Conservation (phyloP, 2,113 vertebrate species). For the Solenodon paradoxus region DNA sequence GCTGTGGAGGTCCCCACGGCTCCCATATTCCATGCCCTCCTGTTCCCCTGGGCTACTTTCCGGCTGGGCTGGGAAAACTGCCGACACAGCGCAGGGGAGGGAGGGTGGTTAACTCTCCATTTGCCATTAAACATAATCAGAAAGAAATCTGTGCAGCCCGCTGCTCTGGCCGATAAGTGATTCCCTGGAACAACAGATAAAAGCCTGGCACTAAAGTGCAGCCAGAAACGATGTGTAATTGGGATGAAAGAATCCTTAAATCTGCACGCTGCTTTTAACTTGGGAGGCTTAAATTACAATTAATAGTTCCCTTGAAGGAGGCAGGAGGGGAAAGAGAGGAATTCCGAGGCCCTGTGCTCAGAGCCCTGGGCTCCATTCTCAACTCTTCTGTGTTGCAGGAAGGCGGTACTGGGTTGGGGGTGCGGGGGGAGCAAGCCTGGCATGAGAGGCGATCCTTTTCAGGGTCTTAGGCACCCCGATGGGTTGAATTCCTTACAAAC, state of each 20-base stretch:
- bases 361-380: conserved; percentile 50
- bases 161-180: conserved; percentile 65
- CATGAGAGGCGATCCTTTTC: not conserved
- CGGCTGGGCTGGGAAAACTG: not conserved
- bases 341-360: conserved; percentile 67
- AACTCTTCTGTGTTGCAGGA: not conserved
- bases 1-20: not conserved
- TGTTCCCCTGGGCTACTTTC: not conserved
- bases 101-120: conserved; percentile 73
- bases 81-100: conserved; percentile 48
- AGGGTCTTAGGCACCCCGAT: not conserved
- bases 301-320: conserved; percentile 75
- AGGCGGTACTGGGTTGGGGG: not conserved
- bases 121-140: conserved; percentile 74
- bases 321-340: conserved; percentile 56
- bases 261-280: conserved; percentile 78
- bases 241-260: conserved; percentile 77
- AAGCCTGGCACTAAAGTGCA: conserved; percentile 77
- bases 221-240: conserved; percentile 79
- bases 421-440: not conserved
- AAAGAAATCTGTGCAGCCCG: conserved; percentile 66
- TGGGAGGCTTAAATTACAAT: conserved; percentile 74
- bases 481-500: not conserved
- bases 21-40: not conserved
- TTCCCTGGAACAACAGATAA: conserved; percentile 80